Conservation (phyloP, 1,140 invertebrate genomes). For the Drosophila rufa region DNA sequence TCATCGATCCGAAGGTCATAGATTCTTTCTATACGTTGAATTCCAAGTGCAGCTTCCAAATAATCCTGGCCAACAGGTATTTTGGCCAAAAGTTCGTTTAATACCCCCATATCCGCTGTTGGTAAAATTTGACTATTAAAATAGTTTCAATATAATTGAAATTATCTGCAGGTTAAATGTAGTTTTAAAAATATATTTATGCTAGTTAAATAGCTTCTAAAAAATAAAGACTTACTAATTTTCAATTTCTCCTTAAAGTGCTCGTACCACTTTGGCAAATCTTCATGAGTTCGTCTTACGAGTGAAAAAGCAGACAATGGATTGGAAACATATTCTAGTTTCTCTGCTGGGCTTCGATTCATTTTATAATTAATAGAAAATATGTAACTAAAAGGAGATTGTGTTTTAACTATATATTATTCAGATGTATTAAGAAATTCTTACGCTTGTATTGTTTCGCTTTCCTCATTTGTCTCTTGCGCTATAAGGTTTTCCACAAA, state of each 20-base stretch:
- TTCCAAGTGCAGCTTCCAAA: conserved; percentile 8
- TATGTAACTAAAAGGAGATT: background rate
- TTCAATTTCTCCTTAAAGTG: conserved; percentile 7
- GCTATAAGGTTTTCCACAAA: conserved; percentile 1
- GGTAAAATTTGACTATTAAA: too few species aligned
- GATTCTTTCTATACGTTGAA: conserved; percentile 16
- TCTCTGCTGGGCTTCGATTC: background rate
- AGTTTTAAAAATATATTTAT: too few species aligned
- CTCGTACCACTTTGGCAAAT: conserved; percentile 49
- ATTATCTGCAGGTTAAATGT: background rate
- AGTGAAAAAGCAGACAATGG: conserved; percentile 52
- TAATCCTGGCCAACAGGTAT: conserved; percentile 12
- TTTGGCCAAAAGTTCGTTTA: conserved; percentile 5
- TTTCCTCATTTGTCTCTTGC: background rate
- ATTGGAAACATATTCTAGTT: conserved; percentile 44
- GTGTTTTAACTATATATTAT: too few species aligned
- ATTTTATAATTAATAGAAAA: background rate
- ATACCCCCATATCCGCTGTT: background rate
- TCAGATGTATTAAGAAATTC: background rate
- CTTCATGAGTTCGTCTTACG: conserved; percentile 41
- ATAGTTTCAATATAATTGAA: background rate
- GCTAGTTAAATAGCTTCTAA: too few species aligned
- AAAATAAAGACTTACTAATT: background rate
- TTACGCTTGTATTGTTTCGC: conserved; percentile 2
- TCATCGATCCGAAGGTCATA: conserved; percentile 17